Conservation (phyloP, 2,888 invertebrate genomes). For the Drosophila mayaguana region DNA sequence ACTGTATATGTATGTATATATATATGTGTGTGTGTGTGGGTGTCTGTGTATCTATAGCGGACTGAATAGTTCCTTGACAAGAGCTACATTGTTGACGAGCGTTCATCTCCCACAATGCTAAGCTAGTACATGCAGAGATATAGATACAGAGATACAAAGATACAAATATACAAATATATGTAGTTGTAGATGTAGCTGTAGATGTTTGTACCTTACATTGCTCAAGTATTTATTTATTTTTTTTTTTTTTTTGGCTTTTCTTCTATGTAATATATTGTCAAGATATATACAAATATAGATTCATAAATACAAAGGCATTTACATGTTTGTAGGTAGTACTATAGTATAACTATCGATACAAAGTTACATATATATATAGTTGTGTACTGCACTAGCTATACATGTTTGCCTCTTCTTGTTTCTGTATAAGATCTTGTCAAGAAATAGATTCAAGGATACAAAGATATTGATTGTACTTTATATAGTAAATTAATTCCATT, state of each 20-base stretch:
- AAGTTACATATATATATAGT: neutral
- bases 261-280: neutral
- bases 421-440: neutral
- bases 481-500: neutral
- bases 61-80: constrained; percentile 60
- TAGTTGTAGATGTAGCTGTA: constrained; percentile 8
- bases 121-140: constrained; percentile 20
- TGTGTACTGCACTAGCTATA: neutral
- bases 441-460: constrained; percentile 1
- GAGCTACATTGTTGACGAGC: constrained; percentile 59
- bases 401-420: neutral
- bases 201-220: neutral
- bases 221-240: constrained; percentile 5
- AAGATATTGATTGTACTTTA: neutral
- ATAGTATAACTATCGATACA: neutral
- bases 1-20: neutral
- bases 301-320: neutral
- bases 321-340: neutral
- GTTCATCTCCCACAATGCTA: constrained; percentile 53
- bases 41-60: constrained; percentile 36
- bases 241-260: neutral
- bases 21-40: constrained; percentile 23
- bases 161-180: neutral
- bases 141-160: constrained; percentile 14
- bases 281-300: constrained; percentile 4